Percentiles rank a stretch among this genome's conserved stretches.
Conservation (phyloP, 2,797 vertebrate species). For the Brotogeris chrysoptera region DNA sequence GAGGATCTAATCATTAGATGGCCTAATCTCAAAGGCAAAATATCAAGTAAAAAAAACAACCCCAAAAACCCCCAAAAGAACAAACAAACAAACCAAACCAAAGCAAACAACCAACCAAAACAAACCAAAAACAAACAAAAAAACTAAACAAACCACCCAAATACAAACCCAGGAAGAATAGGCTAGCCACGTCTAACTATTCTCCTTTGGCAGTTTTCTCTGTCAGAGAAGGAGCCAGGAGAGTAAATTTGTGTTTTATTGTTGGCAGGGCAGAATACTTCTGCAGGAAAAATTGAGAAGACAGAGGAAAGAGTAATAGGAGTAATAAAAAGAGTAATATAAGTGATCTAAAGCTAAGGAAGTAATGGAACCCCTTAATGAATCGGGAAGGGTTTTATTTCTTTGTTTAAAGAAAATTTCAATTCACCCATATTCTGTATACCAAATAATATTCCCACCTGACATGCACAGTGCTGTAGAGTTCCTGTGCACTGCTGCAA, state of each 20-base stretch:
- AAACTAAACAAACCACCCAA: not conserved
- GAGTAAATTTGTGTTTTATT: not conserved
- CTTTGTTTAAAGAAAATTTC: not conserved
- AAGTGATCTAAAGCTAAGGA: not conserved
- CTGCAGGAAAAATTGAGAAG: not conserved
- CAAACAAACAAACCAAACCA: not conserved
- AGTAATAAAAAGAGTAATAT: not conserved
- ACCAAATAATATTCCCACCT: not conserved
- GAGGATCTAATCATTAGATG: not conserved
- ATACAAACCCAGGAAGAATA: not conserved
- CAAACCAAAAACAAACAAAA: not conserved
- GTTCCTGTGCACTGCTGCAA: not conserved
- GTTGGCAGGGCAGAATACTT: not conserved
- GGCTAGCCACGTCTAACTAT: not conserved
- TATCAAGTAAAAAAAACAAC: not conserved
- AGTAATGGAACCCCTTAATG: not conserved
- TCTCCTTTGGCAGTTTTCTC: not conserved
- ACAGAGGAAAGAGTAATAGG: not conserved
- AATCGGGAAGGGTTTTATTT: not conserved
- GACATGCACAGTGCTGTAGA: not conserved
- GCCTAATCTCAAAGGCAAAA: not conserved
- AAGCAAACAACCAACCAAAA: not conserved
- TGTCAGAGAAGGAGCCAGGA: not conserved
- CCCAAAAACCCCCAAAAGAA: fast-evolving
- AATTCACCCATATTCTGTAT: not conserved